A percentile compares a stretch with the other conserved stretches of the same genome.
These are phyloP conservation scores for Pseudorectes ferrugineus DNA, from an alignment of 2,113 vertebrate genomes.

Conservation along the genomic window DNA sequence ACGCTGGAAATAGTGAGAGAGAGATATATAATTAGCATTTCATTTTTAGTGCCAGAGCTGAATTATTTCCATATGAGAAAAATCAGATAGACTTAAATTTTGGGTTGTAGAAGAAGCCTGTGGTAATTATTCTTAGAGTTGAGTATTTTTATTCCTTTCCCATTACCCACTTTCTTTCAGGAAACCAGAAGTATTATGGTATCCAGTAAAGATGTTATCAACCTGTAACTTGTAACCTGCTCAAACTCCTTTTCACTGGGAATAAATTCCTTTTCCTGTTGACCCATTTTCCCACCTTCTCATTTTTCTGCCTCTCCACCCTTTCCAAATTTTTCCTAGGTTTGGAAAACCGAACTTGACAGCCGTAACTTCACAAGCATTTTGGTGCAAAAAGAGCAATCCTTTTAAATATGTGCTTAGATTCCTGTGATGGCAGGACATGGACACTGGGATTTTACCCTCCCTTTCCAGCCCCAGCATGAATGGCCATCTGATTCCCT, in stretches of 20 bases:
- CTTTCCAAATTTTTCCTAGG: not conserved
- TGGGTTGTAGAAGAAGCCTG: not conserved
- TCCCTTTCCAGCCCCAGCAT: not conserved
- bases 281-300: not conserved
- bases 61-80: constrained; percentile 6
- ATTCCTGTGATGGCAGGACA: not conserved
- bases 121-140: not conserved
- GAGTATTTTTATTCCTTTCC: not conserved
- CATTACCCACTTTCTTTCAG: not conserved
- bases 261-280: not conserved
- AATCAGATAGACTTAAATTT: constrained; percentile 3
- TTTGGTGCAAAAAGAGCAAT: not conserved
- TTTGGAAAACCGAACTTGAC: not conserved
- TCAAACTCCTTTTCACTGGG: not conserved
- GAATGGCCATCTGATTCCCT: not conserved
- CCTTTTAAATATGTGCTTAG: not conserved
- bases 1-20: not conserved
- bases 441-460: not conserved
- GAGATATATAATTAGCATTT: constrained; percentile 8
- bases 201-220: not conserved
- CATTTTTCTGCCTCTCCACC: not conserved
- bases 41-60: not conserved
- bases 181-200: not conserved
- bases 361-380: not conserved
- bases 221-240: not conserved